phyloP scores from a whole-genome alignment of 2,888 invertebrate genomes.

The Troides oblongomaculatus region DNA sequence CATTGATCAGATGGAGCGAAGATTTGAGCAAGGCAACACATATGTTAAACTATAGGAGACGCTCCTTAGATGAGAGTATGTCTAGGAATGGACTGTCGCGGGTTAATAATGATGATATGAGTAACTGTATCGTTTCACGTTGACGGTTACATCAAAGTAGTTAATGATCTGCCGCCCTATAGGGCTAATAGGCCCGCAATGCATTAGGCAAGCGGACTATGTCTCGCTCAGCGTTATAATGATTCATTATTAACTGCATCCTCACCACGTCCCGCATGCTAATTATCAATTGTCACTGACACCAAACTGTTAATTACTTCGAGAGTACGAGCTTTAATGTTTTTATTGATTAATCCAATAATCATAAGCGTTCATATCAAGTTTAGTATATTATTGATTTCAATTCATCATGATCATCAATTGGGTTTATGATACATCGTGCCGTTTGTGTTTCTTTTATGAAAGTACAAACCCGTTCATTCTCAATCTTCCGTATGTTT shows the following conservation, averaged over 20 bases:
- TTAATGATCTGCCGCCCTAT: constrained; percentile 14
- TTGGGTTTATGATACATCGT: no score
- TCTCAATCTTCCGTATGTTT: no score
- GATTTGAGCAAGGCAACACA: no score
- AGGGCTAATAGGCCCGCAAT: constrained; percentile 32
- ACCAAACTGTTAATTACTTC: constrained; percentile 24
- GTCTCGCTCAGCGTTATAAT: constrained; percentile 61
- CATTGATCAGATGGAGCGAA: no score
- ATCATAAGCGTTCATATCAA: not conserved
- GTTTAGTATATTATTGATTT: not conserved
- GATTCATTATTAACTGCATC: constrained; percentile 59
- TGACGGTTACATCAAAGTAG: not conserved
- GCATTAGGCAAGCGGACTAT: constrained; percentile 55
- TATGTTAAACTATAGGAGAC: no score
- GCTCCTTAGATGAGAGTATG: no score
- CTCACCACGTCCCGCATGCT: constrained; percentile 51
- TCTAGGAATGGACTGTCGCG: no score
- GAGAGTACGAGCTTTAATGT: not conserved
- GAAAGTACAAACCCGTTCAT: no score
- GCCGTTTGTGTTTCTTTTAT: no score
- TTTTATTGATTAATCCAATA: not conserved
- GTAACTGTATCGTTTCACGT: no score
- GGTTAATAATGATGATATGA: no score
- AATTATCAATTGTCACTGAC: constrained; percentile 27
- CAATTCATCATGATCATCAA: not conserved